Conservation (phyloP, 2,888 invertebrate genomes). For the Dichetophora obliterata region DNA sequence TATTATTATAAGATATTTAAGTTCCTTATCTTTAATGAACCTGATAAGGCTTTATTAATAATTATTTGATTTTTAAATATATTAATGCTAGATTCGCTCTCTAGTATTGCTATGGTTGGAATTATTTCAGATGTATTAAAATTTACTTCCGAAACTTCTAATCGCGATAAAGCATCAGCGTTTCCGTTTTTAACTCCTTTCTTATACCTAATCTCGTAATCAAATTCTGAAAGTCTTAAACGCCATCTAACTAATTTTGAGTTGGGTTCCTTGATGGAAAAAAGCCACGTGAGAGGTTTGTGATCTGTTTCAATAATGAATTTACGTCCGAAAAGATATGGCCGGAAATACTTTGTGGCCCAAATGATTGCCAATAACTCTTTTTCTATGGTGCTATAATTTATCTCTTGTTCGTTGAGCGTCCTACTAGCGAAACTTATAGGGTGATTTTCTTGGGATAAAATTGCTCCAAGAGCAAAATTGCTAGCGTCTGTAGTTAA, state of each 20-base stretch:
- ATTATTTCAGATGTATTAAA: conserved; percentile 28
- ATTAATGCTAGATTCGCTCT: conserved; percentile 14
- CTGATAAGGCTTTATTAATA: conserved; percentile 10
- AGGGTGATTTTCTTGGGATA: conserved; percentile 37
- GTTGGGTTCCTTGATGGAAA: conserved; percentile 29
- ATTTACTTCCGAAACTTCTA: conserved; percentile 30
- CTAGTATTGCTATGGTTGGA: conserved; percentile 14
- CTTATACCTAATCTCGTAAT: conserved; percentile 40
- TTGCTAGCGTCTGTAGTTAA: conserved; percentile 45
- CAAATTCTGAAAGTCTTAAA: conserved; percentile 30
- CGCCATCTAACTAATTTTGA: conserved; percentile 27
- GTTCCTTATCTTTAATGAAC: conserved; percentile 27
- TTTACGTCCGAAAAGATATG: conserved; percentile 37
- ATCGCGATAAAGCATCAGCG: conserved; percentile 38
- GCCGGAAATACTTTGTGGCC: conserved; percentile 39
- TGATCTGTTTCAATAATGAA: conserved; percentile 41
- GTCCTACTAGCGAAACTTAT: conserved; percentile 39
- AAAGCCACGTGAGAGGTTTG: conserved; percentile 38
- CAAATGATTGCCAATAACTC: conserved; percentile 37
- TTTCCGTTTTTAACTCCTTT: conserved; percentile 34
- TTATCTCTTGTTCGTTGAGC: conserved; percentile 41
- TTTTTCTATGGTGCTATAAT: conserved; percentile 41
- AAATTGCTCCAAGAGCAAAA: conserved; percentile 39
- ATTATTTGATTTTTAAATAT: conserved; percentile 21
- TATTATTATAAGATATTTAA: conserved; percentile 34